A percentile compares a stretch with the other conserved stretches of the same genome.
Evolutionary conservation across 2,113 vertebrate species (phyloP).

Genomic region (Mastomys coucha): DNA sequence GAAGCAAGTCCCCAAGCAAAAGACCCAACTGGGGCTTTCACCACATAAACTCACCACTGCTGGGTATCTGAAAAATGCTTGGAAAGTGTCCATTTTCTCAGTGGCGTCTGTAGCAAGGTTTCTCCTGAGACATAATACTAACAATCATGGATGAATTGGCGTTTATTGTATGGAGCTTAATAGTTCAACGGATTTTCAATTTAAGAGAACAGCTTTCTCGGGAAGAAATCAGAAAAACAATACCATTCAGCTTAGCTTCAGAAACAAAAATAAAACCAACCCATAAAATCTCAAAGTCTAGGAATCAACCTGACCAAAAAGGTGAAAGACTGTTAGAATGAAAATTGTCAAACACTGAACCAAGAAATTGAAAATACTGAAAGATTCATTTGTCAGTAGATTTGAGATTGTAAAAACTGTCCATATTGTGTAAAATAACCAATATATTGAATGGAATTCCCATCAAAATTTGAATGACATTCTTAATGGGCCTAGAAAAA

Average conservation of each 20-base stretch:
- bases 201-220: constrained; percentile 17
- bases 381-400: neutral
- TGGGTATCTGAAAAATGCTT: neutral
- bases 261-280: neutral
- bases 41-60: neutral
- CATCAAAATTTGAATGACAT: neutral
- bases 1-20: neutral
- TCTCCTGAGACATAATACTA: neutral
- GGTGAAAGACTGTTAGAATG: neutral
- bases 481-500: neutral
- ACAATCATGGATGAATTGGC: neutral
- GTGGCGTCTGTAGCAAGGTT: neutral
- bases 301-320: neutral
- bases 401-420: neutral
- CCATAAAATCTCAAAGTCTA: neutral
- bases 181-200: neutral
- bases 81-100: neutral
- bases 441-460: neutral
- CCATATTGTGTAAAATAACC: neutral
- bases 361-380: neutral
- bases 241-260: neutral
- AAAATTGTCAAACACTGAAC: neutral
- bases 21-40: neutral
- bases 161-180: neutral
- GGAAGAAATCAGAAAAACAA: neutral